Evolutionary conservation across 2,888 invertebrate genomes (phyloP).

Genomic region (Ligdia adustata): DNA sequence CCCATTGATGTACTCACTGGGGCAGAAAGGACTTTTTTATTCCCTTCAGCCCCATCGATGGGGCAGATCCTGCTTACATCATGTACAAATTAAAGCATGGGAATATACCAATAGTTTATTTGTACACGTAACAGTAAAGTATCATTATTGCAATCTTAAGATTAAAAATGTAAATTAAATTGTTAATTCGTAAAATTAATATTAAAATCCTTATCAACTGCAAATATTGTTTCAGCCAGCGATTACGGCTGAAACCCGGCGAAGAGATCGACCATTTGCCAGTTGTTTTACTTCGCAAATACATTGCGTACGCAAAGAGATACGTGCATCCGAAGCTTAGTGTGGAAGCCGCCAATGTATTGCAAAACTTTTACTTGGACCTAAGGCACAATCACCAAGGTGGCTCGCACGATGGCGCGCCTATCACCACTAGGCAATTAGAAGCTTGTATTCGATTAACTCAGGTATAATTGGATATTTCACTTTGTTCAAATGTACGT

Average conservation of each 20-base stretch:
- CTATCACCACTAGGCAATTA: slow-evolving; percentile 94
- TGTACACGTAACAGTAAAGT: no score
- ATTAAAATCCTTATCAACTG: no score
- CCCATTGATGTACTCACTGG: no score
- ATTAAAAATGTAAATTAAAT: no score
- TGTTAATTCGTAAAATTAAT: no score
- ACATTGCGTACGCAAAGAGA: slow-evolving; percentile 95
- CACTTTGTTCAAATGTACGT: no score
- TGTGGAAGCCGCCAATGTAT: slow-evolving; percentile 86
- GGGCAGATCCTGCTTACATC: no score
- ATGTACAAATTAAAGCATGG: no score
- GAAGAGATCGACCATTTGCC: slow-evolving; percentile 90
- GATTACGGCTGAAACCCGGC: slow-evolving; percentile 83
- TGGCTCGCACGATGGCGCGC: slow-evolving; percentile 86
- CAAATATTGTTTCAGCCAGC: slow-evolving; percentile 75
- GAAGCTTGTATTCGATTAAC: slow-evolving; percentile 95
- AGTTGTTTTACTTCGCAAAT: slow-evolving; percentile 91
- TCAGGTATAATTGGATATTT: slow-evolving; percentile 73
- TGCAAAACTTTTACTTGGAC: slow-evolving; percentile 92
- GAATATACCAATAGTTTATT: no score
- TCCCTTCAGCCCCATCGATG: no score
- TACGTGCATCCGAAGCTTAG: slow-evolving; percentile 93
- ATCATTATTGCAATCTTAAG: no score
- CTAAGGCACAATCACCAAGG: slow-evolving; percentile 87
- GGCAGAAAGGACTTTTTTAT: no score